A percentile compares a stretch with the other conserved stretches of the same genome.
Evolutionary conservation across 1,140 invertebrate genomes (phyloP).

Genomic region (Galleria mellonella): DNA sequence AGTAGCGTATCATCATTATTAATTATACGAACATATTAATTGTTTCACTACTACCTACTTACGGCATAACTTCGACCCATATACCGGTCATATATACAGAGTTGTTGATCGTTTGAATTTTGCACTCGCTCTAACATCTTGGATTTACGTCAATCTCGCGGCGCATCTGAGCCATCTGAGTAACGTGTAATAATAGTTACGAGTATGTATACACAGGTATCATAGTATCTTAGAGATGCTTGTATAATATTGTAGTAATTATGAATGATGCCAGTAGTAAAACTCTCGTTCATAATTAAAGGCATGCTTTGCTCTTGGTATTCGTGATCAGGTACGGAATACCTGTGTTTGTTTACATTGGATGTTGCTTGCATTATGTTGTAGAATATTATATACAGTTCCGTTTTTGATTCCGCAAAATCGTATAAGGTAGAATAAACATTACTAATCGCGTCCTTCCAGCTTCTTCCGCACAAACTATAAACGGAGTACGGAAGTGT

Average conservation of each 20-base stretch:
- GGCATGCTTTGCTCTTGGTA: too few species aligned
- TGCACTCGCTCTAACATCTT: conserved; percentile 19
- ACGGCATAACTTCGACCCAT: too few species aligned
- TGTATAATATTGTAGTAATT: too few species aligned
- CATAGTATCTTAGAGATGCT: too few species aligned
- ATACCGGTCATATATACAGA: neutral
- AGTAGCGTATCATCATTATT: neutral
- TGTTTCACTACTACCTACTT: too few species aligned
- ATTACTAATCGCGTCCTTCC: conserved; percentile 40
- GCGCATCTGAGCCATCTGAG: conserved; percentile 15
- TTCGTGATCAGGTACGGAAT: too few species aligned
- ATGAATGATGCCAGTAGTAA: too few species aligned
- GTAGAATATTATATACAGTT: neutral
- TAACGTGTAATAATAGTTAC: conserved; percentile 25
- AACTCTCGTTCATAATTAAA: too few species aligned
- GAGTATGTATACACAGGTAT: conserved; percentile 5
- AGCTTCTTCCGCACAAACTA: conserved; percentile 55
- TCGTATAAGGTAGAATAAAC: conserved; percentile 17
- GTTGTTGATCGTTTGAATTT: conserved; percentile 12
- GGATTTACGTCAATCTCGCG: conserved; percentile 32
- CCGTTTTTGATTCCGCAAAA: conserved; percentile 3
- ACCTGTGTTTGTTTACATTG: too few species aligned
- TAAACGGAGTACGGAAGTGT: conserved; percentile 55
- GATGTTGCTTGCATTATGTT: too few species aligned
- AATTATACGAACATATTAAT: conserved; percentile 14